Evolutionary conservation across 2,888 invertebrate species (phyloP), one percentile per base, ranked within the genome.

Genomic region (Timema cristinae): DNA sequence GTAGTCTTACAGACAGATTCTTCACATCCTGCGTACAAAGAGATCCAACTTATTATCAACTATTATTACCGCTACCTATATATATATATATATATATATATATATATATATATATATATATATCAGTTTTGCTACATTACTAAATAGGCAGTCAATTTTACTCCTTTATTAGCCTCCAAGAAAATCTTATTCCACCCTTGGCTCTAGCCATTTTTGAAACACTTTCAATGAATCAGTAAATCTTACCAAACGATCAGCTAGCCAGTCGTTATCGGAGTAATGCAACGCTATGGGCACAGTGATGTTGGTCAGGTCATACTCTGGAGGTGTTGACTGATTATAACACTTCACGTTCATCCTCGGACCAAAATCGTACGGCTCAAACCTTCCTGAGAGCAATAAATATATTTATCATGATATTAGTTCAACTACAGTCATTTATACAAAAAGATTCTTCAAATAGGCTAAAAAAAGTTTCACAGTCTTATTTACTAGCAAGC

Each of bases 181-280:
- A 32, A 32, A 32, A 32, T 32, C 32, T 32, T 32, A 32, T 32
- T 32, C 32, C 32, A 32, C 32, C 32, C 32, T 32, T 4, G 32
- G 32, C 32, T 32, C 32, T 32, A 32, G 32, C 32, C 32, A 32
- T 32, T 32, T 32, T 32, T 32, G 1, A 32, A 32, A 32, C 32
- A 32, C 32, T 32, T 32, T 32, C 32, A 32, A 32, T 4, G 1
- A 32, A 32, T 32, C 32, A 32, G 32, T 32, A 32, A 32, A 52
- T 11, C 68, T 63, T 59, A 71, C 71, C 16, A 51, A 32, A 8
- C 32, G 51, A 0, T 49, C 52, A n/a, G 69, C 69, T 15, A 72
- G 67, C n/a, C 49, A 63, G 54, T 72, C 72, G 50, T 68, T 72
- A 15, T 61, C 56, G 5, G 68, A 32, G 68, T 72, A 68, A 51